phyloP scores from a whole-genome alignment of 2,113 vertebrate species.

The Lipotes vexillifer region DNA sequence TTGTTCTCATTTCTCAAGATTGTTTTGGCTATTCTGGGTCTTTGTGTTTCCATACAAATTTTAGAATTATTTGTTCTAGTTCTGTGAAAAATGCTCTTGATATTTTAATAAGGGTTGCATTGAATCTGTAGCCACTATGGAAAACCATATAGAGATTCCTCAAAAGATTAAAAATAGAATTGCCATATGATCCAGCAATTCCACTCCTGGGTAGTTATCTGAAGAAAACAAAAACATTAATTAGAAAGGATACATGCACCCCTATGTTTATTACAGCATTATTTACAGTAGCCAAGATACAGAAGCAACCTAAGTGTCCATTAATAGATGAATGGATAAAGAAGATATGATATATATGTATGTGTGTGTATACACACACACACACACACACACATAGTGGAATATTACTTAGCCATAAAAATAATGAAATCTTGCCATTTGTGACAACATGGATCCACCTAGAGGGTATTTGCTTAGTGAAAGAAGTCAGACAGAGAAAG shows the following conservation, averaged over 20 bases:
- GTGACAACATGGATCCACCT: not conserved
- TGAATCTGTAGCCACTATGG: not conserved
- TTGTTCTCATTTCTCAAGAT: not conserved
- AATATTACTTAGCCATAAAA: not conserved
- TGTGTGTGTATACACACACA: not conserved
- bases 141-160: not conserved
- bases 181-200: not conserved
- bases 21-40: no score
- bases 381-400: not conserved
- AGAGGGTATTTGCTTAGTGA: not conserved
- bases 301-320: not conserved
- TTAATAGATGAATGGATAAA: not conserved
- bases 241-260: not conserved
- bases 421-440: not conserved
- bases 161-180: not conserved
- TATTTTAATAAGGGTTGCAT: not conserved
- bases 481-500: not conserved
- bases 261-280: not conserved
- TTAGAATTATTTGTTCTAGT: not conserved
- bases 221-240: not conserved
- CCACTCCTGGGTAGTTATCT: not conserved
- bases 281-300: not conserved
- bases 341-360: not conserved
- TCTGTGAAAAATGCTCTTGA: not conserved
- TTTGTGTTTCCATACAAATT: not conserved